phyloP scores from a whole-genome alignment of 2,113 vertebrate genomes.

The Neogale vison region DNA sequence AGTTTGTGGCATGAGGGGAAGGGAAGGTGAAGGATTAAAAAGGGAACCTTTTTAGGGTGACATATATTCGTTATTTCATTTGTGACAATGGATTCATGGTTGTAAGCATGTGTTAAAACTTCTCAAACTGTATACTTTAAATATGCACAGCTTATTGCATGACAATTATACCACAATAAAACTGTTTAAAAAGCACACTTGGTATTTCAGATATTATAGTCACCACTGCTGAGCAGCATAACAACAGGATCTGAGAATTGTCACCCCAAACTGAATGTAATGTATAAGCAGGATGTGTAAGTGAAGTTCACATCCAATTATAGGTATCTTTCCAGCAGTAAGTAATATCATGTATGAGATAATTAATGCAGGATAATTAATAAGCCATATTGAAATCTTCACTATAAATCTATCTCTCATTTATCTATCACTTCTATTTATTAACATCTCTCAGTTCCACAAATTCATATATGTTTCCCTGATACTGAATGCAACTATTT shows the following conservation, averaged over 20 bases:
- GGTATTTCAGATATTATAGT: background rate
- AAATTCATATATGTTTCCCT: background rate
- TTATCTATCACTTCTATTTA: background rate
- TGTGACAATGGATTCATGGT: background rate
- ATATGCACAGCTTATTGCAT: background rate
- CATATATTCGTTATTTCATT: background rate
- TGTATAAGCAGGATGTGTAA: background rate
- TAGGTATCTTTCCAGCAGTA: background rate
- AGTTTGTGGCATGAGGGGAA: background rate
- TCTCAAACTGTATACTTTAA: background rate
- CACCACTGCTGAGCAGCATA: background rate
- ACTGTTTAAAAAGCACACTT: background rate
- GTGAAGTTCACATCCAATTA: background rate
- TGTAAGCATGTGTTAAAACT: background rate
- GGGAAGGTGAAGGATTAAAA: background rate
- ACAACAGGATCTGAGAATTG: background rate
- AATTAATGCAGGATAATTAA: background rate
- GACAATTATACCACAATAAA: background rate
- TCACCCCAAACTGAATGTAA: background rate
- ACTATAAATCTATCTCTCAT: background rate
- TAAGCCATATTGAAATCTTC: background rate
- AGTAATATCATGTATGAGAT: background rate
- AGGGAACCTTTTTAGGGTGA: background rate
- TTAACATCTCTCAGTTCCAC: background rate
- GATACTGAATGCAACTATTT: background rate